phyloP scores from a whole-genome alignment of 2,113 vertebrate genomes.

The Gasterosteus aculeatus region DNA sequence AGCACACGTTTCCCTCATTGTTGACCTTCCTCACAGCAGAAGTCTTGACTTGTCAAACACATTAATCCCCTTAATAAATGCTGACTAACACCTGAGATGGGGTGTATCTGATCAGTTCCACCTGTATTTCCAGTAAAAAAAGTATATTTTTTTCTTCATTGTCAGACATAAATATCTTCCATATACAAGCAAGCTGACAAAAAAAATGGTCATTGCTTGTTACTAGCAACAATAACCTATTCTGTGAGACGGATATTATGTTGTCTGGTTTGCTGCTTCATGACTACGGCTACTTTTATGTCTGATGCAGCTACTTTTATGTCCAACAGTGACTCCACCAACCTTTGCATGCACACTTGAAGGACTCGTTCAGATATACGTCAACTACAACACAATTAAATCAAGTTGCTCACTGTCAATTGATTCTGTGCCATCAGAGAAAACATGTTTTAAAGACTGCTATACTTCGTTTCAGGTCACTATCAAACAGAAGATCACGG shows the following conservation, averaged over 20 bases:
- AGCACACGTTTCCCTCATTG: neutral
- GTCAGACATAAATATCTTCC: neutral
- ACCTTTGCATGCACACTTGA: neutral
- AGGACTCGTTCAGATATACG: too few relatives aligned
- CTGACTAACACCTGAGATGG: neutral
- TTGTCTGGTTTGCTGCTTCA: neutral
- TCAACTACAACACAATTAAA: neutral
- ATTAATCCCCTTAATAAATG: neutral
- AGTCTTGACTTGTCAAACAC: neutral
- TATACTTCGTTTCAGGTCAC: conserved; percentile 82
- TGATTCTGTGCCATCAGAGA: neutral
- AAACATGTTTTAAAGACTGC: neutral
- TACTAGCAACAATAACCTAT: neutral
- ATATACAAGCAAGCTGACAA: neutral
- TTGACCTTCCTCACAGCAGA: neutral
- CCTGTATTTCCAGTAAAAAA: neutral
- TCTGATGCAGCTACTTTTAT: neutral
- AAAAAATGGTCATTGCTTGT: neutral
- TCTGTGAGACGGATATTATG: neutral
- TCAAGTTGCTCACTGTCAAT: neutral
- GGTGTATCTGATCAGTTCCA: neutral
- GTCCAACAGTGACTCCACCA: neutral
- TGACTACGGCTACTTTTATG: neutral
- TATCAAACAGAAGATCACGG: conserved; percentile 82
- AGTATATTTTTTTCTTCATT: neutral